Percentiles rank a stretch among this genome's conserved stretches.
These are phyloP conservation scores for Antennarius maculatus DNA, from an alignment of 2,797 vertebrate genomes.

Conservation along the genomic window DNA sequence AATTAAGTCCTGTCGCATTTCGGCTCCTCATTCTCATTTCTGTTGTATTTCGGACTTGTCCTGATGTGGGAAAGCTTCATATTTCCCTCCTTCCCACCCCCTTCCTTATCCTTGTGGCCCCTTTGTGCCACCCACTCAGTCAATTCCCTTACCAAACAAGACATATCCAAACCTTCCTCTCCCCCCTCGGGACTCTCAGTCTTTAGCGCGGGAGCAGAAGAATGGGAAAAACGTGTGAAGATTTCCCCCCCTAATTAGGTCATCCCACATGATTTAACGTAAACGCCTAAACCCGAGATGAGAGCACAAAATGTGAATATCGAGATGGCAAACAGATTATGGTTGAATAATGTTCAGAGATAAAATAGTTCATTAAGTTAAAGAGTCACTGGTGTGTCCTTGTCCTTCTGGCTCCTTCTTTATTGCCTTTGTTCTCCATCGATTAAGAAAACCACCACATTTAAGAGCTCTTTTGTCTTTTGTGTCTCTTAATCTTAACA, in stretches of 20 bases:
- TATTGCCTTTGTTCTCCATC: too few relatives aligned
- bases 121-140: constrained; percentile 53
- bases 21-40: constrained; percentile 32
- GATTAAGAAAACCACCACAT: too few relatives aligned
- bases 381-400: too few relatives aligned
- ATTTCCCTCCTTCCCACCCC: neutral
- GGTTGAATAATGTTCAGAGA: too few relatives aligned
- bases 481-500: too few relatives aligned
- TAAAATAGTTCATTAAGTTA: too few relatives aligned
- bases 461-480: too few relatives aligned
- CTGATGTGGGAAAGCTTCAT: constrained; percentile 41
- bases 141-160: constrained; percentile 47
- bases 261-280: constrained; percentile 11
- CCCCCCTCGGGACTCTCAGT: constrained; percentile 34
- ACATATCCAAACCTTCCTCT: constrained; percentile 20
- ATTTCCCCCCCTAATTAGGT: constrained; percentile 47
- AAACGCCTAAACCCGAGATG: neutral
- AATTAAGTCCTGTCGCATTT: constrained; percentile 46
- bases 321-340: too few relatives aligned
- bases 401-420: too few relatives aligned
- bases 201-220: constrained; percentile 11
- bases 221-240: constrained; percentile 13
- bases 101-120: constrained; percentile 17
- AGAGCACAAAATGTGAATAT: too few relatives aligned
- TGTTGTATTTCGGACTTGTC: constrained; percentile 25